These are phyloP conservation scores for Physocephala rufipes DNA, from an alignment of 2,888 invertebrate species.

Conservation along the genomic window DNA sequence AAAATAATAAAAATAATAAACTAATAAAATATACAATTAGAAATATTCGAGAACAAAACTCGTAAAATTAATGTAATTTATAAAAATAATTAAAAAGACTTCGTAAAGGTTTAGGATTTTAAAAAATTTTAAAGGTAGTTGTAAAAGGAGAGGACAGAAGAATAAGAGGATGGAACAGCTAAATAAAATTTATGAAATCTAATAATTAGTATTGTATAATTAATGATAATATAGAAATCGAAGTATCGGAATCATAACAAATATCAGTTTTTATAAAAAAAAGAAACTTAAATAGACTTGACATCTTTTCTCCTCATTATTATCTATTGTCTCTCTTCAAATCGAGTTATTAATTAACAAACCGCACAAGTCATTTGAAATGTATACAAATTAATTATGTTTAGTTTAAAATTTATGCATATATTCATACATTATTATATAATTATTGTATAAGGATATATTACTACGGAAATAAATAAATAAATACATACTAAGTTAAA, in stretches of 20 bases:
- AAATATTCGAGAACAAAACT: too few species aligned
- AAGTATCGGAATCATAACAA: not conserved
- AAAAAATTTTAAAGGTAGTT: too few species aligned
- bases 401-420: conserved; percentile 19
- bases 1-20: too few species aligned
- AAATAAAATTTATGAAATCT: too few species aligned
- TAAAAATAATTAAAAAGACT: too few species aligned
- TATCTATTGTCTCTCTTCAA: conserved; percentile 10
- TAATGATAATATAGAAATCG: too few species aligned
- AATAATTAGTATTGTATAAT: too few species aligned
- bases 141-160: too few species aligned
- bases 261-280: conserved; percentile 6
- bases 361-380: conserved; percentile 15
- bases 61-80: too few species aligned
- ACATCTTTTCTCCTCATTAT: not conserved
- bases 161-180: too few species aligned
- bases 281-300: not conserved
- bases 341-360: conserved; percentile 16
- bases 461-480: conserved; percentile 36
- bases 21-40: too few species aligned
- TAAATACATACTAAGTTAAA: conserved; percentile 36
- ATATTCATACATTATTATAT: not conserved
- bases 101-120: too few species aligned
- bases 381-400: conserved; percentile 7
- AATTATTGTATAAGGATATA: not conserved